These are phyloP conservation scores for Kuschelorhynchus macadamiae DNA, from an alignment of 2,888 invertebrate species.

Conservation along the genomic window DNA sequence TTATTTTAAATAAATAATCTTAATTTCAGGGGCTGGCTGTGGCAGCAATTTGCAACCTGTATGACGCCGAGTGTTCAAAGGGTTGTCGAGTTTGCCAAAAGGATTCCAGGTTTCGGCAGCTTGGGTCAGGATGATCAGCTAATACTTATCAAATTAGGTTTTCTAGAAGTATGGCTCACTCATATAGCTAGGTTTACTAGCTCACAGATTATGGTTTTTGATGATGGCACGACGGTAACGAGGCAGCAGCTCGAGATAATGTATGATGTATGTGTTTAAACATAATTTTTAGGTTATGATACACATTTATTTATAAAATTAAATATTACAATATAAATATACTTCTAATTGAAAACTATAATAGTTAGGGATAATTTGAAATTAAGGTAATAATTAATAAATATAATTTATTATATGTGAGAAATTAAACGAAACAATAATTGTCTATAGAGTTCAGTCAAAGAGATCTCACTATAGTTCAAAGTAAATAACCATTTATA, in stretches of 20 bases:
- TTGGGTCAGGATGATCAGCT: conserved; percentile 96
- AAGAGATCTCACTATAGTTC: too few species aligned
- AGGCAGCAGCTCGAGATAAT: conserved; percentile 87
- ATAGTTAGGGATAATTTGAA: background rate
- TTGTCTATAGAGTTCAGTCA: too few species aligned
- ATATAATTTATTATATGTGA: too few species aligned
- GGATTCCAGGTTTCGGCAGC: conserved; percentile 92
- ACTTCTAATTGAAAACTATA: too few species aligned
- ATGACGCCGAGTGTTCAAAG: conserved; percentile 93
- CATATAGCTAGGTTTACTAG: conserved; percentile 87
- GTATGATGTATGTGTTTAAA: conserved; percentile 82
- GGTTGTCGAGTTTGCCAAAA: conserved; percentile 96
- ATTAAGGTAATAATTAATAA: too few species aligned
- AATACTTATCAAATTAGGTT: conserved; percentile 95
- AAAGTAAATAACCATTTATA: too few species aligned
- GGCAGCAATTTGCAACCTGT: conserved; percentile 89
- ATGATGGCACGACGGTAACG: conserved; percentile 89
- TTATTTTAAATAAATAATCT: too few species aligned
- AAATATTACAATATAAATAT: too few species aligned
- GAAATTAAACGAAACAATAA: too few species aligned
- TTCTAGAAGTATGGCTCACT: conserved; percentile 96
- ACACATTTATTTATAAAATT: conserved; percentile 6
- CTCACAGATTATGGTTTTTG: conserved; percentile 85
- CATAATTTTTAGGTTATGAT: background rate
- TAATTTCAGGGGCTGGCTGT: conserved; percentile 78